Evolutionary conservation across 2,888 invertebrate genomes (phyloP).

Genomic region (Gymnoscelis rufifasciata): DNA sequence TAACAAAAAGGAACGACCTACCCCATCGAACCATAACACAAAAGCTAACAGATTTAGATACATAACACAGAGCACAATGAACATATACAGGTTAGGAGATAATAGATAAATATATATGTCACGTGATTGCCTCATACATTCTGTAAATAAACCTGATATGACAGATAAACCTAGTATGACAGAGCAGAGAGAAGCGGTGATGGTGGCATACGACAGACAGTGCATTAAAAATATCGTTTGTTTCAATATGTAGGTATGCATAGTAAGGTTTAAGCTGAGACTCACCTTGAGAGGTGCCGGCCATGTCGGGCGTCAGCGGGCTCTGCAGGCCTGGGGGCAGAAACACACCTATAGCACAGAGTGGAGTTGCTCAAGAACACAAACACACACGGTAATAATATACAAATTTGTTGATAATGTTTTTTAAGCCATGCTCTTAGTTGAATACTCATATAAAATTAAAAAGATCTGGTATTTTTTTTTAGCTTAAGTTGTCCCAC

Average conservation of each 20-base stretch:
- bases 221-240: slow-evolving; percentile 79
- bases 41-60: slow-evolving; percentile 74
- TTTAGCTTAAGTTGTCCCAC: too few species aligned
- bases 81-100: slow-evolving; percentile 72
- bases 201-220: slow-evolving; percentile 80
- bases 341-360: slow-evolving; percentile 37
- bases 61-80: slow-evolving; percentile 78
- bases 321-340: slow-evolving; percentile 79
- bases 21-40: slow-evolving; percentile 76
- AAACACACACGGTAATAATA: slow-evolving; percentile 1
- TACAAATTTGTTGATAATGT: too few species aligned
- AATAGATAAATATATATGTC: slow-evolving; percentile 64
- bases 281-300: slow-evolving; percentile 93
- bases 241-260: slow-evolving; percentile 78
- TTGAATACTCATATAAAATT: too few species aligned
- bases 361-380: slow-evolving; percentile 24
- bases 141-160: slow-evolving; percentile 70
- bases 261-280: slow-evolving; percentile 74
- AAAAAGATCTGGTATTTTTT: too few species aligned
- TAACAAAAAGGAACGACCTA: slow-evolving; percentile 32
- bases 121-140: slow-evolving; percentile 78
- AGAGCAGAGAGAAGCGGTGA: slow-evolving; percentile 81
- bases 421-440: too few species aligned
- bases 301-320: slow-evolving; percentile 83
- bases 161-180: slow-evolving; percentile 79